phyloP scores from a whole-genome alignment of 2,888 invertebrate species.

The Polylopha cassiicola region DNA sequence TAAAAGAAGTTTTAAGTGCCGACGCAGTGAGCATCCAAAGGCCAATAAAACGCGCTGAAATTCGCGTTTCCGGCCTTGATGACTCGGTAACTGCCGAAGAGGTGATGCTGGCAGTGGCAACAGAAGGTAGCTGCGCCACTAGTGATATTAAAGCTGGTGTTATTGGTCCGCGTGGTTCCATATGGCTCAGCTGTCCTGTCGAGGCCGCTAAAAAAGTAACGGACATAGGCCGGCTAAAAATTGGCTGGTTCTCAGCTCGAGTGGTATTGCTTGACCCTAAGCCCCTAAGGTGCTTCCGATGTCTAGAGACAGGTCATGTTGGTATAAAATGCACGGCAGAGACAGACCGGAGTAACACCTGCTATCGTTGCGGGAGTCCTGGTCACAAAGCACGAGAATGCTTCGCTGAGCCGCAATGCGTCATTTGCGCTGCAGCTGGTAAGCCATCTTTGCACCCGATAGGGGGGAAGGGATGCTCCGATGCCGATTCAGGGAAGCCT shows the following conservation, averaged over 20 bases:
- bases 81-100: constrained; percentile 20
- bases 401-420: too few relatives aligned
- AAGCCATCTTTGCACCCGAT: too few relatives aligned
- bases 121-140: constrained; percentile 5
- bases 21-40: constrained; percentile 10
- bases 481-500: too few relatives aligned
- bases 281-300: constrained; percentile 23
- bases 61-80: constrained; percentile 24
- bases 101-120: constrained; percentile 14
- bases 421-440: too few relatives aligned
- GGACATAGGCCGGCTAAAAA: constrained; percentile 11
- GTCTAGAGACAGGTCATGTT: constrained; percentile 20
- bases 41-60: constrained; percentile 16
- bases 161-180: neutral
- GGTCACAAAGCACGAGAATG: neutral
- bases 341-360: neutral
- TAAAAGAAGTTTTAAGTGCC: neutral
- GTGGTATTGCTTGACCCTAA: constrained; percentile 8
- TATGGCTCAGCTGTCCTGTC: constrained; percentile 18
- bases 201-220: constrained; percentile 20
- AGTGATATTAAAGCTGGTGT: constrained; percentile 6
- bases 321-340: constrained; percentile 7
- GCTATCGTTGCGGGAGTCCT: neutral
- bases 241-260: constrained; percentile 24
- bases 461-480: too few relatives aligned